phyloP scores from a whole-genome alignment of 2,888 invertebrate genomes.

The Coleophora deauratella region DNA sequence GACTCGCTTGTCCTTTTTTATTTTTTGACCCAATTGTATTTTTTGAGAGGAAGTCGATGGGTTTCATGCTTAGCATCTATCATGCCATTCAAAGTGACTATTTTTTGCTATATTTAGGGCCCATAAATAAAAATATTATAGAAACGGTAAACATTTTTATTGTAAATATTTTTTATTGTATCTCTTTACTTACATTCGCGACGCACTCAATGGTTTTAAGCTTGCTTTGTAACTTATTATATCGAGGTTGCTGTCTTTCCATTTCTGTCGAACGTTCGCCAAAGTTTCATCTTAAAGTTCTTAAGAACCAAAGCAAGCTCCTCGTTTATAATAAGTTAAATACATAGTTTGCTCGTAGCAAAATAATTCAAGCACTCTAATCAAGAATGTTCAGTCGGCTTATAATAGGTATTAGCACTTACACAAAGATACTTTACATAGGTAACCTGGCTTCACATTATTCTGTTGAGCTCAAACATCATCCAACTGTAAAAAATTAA shows the following conservation, averaged over 20 bases:
- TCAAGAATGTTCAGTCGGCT: conserved; percentile 51
- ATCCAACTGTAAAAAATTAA: conserved; percentile 3
- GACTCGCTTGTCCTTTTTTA: too few relatives aligned
- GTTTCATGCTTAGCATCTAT: too few relatives aligned
- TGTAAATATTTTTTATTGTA: conserved; percentile 72
- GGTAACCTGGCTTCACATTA: not conserved
- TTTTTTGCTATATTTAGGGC: too few relatives aligned
- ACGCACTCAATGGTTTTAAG: conserved; percentile 50
- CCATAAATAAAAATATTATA: conserved; percentile 16
- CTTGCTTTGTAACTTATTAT: conserved; percentile 37
- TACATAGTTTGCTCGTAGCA: conserved; percentile 24
- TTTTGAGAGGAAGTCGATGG: too few relatives aligned
- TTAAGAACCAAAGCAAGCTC: not conserved
- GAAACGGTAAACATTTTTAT: conserved; percentile 72
- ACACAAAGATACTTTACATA: conserved; percentile 44
- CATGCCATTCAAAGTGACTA: too few relatives aligned
- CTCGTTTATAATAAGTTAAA: not conserved
- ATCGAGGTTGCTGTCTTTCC: conserved; percentile 15
- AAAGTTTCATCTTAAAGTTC: not conserved
- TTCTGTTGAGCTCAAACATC: conserved; percentile 33
- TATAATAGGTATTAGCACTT: too few relatives aligned
- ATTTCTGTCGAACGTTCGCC: too few relatives aligned
- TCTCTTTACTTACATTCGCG: conserved; percentile 58
- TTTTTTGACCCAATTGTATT: too few relatives aligned
- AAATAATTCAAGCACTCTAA: conserved; percentile 47